A percentile compares a stretch with the other conserved stretches of the same genome.
phyloP scores from a whole-genome alignment of 2,888 invertebrate species.

The Scrobipalpa atriplicella region DNA sequence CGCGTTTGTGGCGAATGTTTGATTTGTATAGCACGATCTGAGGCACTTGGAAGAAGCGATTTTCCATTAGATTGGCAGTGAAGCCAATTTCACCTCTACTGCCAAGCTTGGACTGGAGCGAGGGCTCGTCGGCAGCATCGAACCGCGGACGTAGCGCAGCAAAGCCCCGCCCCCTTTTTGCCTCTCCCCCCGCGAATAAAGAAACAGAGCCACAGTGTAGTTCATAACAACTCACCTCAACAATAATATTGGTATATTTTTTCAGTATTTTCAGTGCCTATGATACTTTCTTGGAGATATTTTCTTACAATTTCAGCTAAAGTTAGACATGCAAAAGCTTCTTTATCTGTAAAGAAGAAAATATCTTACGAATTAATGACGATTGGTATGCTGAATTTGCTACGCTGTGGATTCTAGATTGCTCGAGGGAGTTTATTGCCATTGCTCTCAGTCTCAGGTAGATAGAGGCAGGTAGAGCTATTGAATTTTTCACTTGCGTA shows the following conservation, averaged over 20 bases:
- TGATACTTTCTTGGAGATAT: background rate
- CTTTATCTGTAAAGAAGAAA: background rate
- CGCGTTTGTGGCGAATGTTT: constrained; percentile 75
- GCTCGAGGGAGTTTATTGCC: constrained; percentile 52
- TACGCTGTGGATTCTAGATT: constrained; percentile 49
- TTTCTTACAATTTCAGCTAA: background rate
- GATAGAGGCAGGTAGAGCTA: background rate
- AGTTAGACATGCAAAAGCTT: background rate
- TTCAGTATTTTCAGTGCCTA: background rate
- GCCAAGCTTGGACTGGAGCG: constrained; percentile 64
- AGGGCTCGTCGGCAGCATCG: constrained; percentile 34
- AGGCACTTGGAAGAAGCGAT: constrained; percentile 71
- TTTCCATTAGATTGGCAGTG: constrained; percentile 80
- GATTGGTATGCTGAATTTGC: constrained; percentile 38
- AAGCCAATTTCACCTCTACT: constrained; percentile 72
- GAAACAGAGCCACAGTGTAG: constrained; percentile 56
- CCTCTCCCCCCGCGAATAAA: constrained; percentile 42
- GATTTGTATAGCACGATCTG: constrained; percentile 68
- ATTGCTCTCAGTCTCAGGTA: too few relatives aligned
- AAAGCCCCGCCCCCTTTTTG: constrained; percentile 35
- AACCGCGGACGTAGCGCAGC: constrained; percentile 40
- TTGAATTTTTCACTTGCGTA: background rate
- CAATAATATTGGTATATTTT: constrained; percentile 15
- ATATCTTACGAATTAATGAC: background rate
- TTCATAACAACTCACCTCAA: constrained; percentile 25